Base-by-base conservation (phyloP, 2,888 invertebrate genomes). In the Drosophila phalerata region DNA sequence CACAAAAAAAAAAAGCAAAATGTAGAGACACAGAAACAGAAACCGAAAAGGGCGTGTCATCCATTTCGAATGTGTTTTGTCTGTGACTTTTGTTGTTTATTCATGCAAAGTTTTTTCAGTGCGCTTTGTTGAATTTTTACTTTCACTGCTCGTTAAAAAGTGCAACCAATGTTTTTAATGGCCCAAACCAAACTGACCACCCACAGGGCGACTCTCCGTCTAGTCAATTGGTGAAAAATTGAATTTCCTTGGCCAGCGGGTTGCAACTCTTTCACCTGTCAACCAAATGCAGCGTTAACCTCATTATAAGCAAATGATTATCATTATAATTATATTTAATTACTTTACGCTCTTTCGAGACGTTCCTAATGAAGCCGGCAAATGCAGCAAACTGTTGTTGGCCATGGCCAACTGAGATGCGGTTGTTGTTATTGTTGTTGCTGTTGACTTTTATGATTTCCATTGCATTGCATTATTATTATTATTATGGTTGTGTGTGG, bases 381-480 rank as follows among this genome's bases (percentile, higher is more conserved):
- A 81, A 69, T 66, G 66, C 61, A 71, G 34, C 60, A 17, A 37
- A 37, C 22, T 32, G 42, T 32, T 30, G 9, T 9, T 53, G 37
- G 71, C 51, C 49, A 60, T 42, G 42, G 38, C 45, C 64, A 74
- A 79, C 56, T 55, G 45, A 37, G 55, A 53, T 61, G 53, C 52
- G 25, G 56, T 48, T 52, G 55, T 17, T 61, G 63, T 48, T 52
- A 51, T 17, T 61, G 63, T 37, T 66, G 70, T 51, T 65, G 69
- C 19, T 82, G 86, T 88, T 83, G 88, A 85, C 84, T 86, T 89
- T 85, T 89, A 85, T 89, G 88, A 87, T 88, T 85, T 87, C 82
- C 89, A 88, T 86, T 81, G 79, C 84, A 79, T 74, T 61, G 82
- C 71, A 70, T 80, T 74, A 82, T 87, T 87, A 80, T 87, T 87